Base-by-base conservation (phyloP, 1,140 invertebrate genomes). In the Anadara kagoshimensis region DNA sequence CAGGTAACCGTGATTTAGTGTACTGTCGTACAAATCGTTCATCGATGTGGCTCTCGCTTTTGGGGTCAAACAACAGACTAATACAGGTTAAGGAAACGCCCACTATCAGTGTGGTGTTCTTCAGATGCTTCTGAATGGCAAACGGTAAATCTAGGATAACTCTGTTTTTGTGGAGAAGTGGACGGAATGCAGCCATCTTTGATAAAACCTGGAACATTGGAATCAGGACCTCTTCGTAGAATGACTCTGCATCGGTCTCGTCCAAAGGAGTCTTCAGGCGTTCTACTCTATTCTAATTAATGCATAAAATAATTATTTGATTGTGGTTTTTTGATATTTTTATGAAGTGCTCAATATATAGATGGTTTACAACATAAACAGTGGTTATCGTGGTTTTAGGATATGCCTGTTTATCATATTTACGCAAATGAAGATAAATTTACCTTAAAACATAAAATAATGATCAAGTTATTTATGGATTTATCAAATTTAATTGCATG, bases 11-110 rank as follows among this genome's bases (percentile, higher is more conserved):
- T 20, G 67, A 57, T 26, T 51, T n/a, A 12, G 79, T 66, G 68
- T 79, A 83, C 68, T 83, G 79, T 22, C 67, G 47, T 12, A 77
- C 70, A 54, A 80, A 78, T 36, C 73, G 66, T 16, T 77, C 78
- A 26, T 83, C 80, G 0, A 78, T 29, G 22, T 16, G 24, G 54
- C 49, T 41, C 53, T 53, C 51, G 69, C 47, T 47, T 73, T 36
- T 2, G 7, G 29, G 29, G 7, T 36, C 29, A 36, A 36, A 36
- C 29, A 36, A 3, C 29, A 36, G 66, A 63, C 56, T 72, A 72
- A 78, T 82, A 57, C 64, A 71, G 41, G 61, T 47, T 43, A 73
- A 76, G 41, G 49, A 24, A 10, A 1, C 10, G 5, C 26, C 53
- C n/a, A 45, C 16, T 51, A 20, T 22, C 11, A 66, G 51, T 10